Evolutionary conservation across 2,888 invertebrate genomes (phyloP).

Genomic region (Lacanobia oleracea): DNA sequence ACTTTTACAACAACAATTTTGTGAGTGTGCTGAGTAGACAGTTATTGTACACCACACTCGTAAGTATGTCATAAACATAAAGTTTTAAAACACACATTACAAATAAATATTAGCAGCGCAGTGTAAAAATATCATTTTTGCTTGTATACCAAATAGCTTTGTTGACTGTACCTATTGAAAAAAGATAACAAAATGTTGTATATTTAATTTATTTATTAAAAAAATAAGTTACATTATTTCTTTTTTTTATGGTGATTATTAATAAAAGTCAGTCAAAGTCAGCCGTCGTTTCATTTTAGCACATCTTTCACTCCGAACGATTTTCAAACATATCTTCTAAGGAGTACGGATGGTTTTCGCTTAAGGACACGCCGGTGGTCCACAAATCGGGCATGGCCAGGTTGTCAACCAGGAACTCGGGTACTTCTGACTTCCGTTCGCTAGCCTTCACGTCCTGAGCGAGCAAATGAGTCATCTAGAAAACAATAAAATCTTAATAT

Average conservation of each 20-base stretch:
- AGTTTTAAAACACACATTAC: too few relatives aligned
- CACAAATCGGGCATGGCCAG: slow-evolving; percentile 5
- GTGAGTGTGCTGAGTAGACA: too few relatives aligned
- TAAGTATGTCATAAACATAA: too few relatives aligned
- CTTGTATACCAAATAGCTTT: too few relatives aligned
- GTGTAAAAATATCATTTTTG: too few relatives aligned
- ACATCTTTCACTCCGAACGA: slow-evolving; percentile 9
- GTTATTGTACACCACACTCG: too few relatives aligned
- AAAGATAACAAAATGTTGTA: too few relatives aligned
- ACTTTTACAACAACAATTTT: too few relatives aligned
- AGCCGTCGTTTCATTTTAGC: not conserved
- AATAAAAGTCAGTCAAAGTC: not conserved
- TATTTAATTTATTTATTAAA: slow-evolving; percentile 1
- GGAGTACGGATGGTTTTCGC: slow-evolving; percentile 30
- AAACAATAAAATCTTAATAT: not conserved
- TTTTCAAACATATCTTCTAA: slow-evolving; percentile 44
- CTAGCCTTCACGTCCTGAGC: slow-evolving; percentile 7
- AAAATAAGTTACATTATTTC: not conserved
- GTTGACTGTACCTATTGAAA: too few relatives aligned
- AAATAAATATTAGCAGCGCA: too few relatives aligned
- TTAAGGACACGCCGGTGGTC: slow-evolving; percentile 3
- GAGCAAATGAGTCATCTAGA: slow-evolving; percentile 19
- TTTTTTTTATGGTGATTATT: not conserved
- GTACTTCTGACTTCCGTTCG: slow-evolving; percentile 1
- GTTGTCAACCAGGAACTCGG: not conserved